Base-by-base conservation (phyloP, 2,888 invertebrate species). In the Microctonus hyperodae region DNA sequence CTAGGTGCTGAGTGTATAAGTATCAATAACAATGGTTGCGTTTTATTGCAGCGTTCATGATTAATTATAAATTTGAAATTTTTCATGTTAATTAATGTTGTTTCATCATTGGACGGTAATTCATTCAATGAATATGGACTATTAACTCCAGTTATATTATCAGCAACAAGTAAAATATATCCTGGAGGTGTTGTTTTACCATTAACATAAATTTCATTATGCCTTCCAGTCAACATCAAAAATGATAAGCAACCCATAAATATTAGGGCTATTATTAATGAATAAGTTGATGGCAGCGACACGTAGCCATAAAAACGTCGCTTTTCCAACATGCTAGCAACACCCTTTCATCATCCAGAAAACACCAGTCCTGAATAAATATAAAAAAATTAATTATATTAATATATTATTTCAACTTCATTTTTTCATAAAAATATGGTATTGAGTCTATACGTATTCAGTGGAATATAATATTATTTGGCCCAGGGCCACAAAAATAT, bases 41-140 rank as follows among this genome's bases (percentile, higher is more conserved):
- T 84, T 22, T 82, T 81, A 60, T 85, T 82, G 75, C 90, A 90
- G 1, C 86, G 85, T 23, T 86, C 83, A 64, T 90, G 88, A 71
- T 88, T 87, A 51, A 90, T 87, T 61, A 85, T 83, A 79, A 91
- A 92, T 16, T 85, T 81, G 78, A 92, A 92, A 75, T 88, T 84
- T 57, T 86, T 84, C 56, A 92, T 80, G 69, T 84, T 78, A 60
- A 84, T 82, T 59, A 83, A 72, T 6, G 76, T 82, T 23, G 79
- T 77, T 72, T 77, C 77, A 75, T 83, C 83, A 67, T 75, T 78
- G 72, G 74, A 70, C 64, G 81, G 74, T 61, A 83, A 75, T 56
- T 83, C 78, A 73, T 73, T 76, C 37, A 75, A 53, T 48, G 74
- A 72, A 63, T 79, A 78, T 11, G 78, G 69, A 23, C 65, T 60